Base-by-base conservation (phyloP, 2,113 vertebrate genomes). In the Gadus macrocephalus region DNA sequence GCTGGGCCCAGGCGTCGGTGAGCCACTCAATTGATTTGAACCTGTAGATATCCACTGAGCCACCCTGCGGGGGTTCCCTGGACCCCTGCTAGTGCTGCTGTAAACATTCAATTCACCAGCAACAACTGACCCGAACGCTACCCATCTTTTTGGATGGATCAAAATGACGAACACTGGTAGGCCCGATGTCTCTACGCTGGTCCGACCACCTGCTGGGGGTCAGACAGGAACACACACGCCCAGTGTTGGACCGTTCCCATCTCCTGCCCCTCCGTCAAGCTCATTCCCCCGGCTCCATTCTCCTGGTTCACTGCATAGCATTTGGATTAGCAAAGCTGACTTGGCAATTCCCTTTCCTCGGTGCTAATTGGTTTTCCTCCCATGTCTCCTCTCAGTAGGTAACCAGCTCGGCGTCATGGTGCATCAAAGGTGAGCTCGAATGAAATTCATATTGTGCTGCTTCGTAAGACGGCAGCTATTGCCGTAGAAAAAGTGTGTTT, bases 351-450 rank as follows among this genome's bases (percentile, higher is more conserved):
- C 76, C 9, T 78, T 8, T 3, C 14, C 80, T 83, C 78, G 80
- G 15, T 76, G 84, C 90, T 93, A 92, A 94, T 92, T 88, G 77
- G 85, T 87, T 93, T 88, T 85, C 75, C 81, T 81, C 73, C 60
- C 60, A 79, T 81, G 85, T 91, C 89, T 90, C 89, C 85, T 91
- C 89, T 83, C 90, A 98, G 96, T 97, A 87, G 96, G 94, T 86
- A 97, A 96, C 93, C 97, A 98, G 91, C 95, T 98, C 81, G 94
- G 96, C 87, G 93, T 93, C 90, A 92, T 99, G 92, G 95, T 96
- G 94, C 96, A 99, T 95, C 94, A 96, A 98, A 98, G 97, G 97
- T 99, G 94, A 96, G 95, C 90, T 27, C 15, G 61, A 15, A n/a
- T 27, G 20, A 31, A 55, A 15, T 55, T 55, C 53, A 55, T 55